Evolutionary conservation across 2,113 vertebrate genomes (phyloP), one percentile per base, ranked within the genome.

Genomic region (Oenanthe oenanthe): DNA sequence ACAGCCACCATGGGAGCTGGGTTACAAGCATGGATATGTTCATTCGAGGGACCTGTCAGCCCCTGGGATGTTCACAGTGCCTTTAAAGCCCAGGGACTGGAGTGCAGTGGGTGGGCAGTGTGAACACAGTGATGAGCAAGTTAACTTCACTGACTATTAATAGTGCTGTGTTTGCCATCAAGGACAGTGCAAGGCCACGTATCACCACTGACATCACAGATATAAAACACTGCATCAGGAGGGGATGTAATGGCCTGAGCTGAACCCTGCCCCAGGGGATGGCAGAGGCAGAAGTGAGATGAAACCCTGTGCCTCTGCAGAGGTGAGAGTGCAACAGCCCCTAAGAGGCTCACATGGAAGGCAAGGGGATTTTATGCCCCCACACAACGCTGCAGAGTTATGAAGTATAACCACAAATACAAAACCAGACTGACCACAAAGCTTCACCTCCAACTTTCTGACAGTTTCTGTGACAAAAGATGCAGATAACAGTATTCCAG

Each of bases 1-100:
- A 17, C 62, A 17, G 57, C 1, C 8, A 34, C 45, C 1, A 1
- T 0, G 0, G 6, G 32, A 60, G 22, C 0, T 4, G 10, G 2
- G 2, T 11, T 43, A 54, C 28, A 40, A 16, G 40, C 2, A 7
- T 0, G 5, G 32, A 4, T 7, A 17, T 0, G 2, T n/a, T 54
- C 20, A 10, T 12, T 19, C 0, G 0, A 19, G n/a, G 26, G 43
- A 54, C 32, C 2, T 1, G 53, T 34, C 58, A 63, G 36, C 8
- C 1, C 17, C 5, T 17, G 8, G 13, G 12, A 15, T 7, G 28
- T 17, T 29, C 38, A 47, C 1, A 66, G 50, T 0, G 12, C 71
- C 34, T 43, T 61, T 58, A 70, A 32, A 31, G 60, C 34, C 38
- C 60, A 12, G 28, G 56, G 54, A 29, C 15, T 10, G 29, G 40